These are phyloP conservation scores for Piscicola geometra DNA, from an alignment of 2,888 invertebrate genomes.

Conservation along the genomic window DNA sequence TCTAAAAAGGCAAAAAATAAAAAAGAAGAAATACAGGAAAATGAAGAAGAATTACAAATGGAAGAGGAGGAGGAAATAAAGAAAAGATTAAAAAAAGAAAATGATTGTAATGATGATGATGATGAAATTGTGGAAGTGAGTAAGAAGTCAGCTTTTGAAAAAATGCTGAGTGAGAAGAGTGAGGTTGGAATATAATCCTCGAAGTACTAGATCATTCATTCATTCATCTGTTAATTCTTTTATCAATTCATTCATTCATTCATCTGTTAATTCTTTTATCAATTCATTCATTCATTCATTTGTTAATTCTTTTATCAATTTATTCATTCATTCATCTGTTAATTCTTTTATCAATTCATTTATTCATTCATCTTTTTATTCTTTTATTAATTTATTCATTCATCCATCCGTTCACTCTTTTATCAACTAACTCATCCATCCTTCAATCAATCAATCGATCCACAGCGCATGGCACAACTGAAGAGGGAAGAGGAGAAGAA, in stretches of 20 bases:
- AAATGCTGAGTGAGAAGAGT: neutral
- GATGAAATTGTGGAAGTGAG: neutral
- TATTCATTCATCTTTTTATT: neutral
- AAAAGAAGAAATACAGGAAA: neutral
- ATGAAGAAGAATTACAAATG: neutral
- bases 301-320: no score
- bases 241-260: no score
- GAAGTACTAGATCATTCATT: no score
- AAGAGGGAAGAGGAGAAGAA: neutral
- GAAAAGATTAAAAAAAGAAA: no score
- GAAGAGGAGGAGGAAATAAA: neutral
- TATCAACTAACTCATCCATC: neutral
- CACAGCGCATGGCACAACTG: neutral
- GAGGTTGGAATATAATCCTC: no score
- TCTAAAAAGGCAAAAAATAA: neutral
- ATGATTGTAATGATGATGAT: neutral
- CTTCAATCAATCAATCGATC: neutral
- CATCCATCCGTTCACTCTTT: neutral
- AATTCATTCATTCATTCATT: no score
- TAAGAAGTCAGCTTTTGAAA: constrained; percentile 4
- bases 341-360: neutral
- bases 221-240: no score
- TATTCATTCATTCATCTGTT: neutral
- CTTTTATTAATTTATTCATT: neutral
- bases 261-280: no score